Evolutionary conservation across 2,888 invertebrate species (phyloP).

Genomic region (Cancer borealis): DNA sequence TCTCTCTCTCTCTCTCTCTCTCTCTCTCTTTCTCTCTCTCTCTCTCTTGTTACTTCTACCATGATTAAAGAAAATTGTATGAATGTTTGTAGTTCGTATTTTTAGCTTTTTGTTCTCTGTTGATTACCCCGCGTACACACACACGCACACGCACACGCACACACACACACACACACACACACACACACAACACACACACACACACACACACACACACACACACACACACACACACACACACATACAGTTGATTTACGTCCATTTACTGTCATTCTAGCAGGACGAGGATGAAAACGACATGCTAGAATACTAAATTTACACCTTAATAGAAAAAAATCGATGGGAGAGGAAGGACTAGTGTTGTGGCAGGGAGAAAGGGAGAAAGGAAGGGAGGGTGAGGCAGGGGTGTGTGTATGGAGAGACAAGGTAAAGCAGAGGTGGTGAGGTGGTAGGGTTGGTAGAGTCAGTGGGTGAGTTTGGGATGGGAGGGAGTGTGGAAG

Average conservation of each 20-base stretch:
- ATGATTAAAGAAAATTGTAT: background rate
- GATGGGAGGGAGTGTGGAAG: background rate
- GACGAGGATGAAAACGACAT: background rate
- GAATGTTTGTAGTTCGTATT: background rate
- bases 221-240: conserved; percentile 32
- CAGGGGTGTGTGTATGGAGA: background rate
- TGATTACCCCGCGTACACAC: background rate
- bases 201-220: conserved; percentile 24
- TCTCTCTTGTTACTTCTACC: background rate
- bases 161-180: conserved; percentile 32
- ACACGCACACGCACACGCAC: background rate
- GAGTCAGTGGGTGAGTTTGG: background rate
- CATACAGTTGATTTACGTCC: background rate
- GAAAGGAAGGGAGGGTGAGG: background rate
- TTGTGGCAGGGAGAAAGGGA: background rate
- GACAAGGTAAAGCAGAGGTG: background rate
- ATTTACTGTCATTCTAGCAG: background rate
- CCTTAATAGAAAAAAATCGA: too few relatives aligned
- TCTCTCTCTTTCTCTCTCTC: too few relatives aligned
- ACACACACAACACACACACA: background rate
- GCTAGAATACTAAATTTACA: background rate
- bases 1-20: too few relatives aligned
- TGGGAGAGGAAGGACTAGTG: too few relatives aligned
- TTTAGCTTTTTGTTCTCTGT: background rate
- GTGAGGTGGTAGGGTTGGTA: background rate